Conservation (phyloP, 2,113 vertebrate genomes). For the Entomyzon cyanotis region DNA sequence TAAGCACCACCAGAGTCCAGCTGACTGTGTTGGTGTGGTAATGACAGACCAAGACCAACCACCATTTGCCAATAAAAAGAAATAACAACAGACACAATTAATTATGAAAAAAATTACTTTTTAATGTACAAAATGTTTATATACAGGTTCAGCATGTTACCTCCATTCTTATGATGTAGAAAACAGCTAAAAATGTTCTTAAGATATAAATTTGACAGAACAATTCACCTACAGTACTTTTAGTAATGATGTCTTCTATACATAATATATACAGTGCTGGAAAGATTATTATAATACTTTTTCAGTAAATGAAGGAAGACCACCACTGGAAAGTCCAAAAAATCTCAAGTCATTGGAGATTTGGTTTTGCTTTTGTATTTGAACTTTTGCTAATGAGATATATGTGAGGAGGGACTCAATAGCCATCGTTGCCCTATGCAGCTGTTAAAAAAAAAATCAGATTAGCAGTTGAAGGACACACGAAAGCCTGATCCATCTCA, state of each 20-base stretch:
- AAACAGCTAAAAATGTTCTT: slow-evolving; percentile 81
- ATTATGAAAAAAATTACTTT: slow-evolving; percentile 87
- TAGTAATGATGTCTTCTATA: slow-evolving; percentile 71
- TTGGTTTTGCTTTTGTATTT: slow-evolving; percentile 54
- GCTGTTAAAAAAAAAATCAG: not conserved
- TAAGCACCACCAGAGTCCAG: not conserved
- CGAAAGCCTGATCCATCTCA: not conserved
- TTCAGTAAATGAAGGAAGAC: slow-evolving; percentile 50
- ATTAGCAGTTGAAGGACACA: not conserved
- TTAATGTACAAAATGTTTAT: slow-evolving; percentile 96
- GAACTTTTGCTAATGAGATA: not conserved
- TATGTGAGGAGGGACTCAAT: slow-evolving; percentile 5
- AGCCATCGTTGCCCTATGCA: not conserved
- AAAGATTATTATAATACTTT: slow-evolving; percentile 47
- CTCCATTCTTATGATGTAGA: slow-evolving; percentile 77
- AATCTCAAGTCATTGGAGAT: slow-evolving; percentile 28
- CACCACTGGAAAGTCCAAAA: slow-evolving; percentile 37
- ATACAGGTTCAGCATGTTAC: slow-evolving; percentile 82
- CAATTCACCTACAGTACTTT: slow-evolving; percentile 72
- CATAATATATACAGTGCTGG: slow-evolving; percentile 72
- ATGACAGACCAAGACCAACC: not conserved
- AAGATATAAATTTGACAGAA: slow-evolving; percentile 77
- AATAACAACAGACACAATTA: slow-evolving; percentile 46
- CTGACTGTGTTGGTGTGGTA: not conserved
- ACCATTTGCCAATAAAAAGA: not conserved